Evolutionary conservation across 2,113 vertebrate genomes (phyloP), one percentile per base, ranked within the genome.

Genomic region (Scopus umbretta): DNA sequence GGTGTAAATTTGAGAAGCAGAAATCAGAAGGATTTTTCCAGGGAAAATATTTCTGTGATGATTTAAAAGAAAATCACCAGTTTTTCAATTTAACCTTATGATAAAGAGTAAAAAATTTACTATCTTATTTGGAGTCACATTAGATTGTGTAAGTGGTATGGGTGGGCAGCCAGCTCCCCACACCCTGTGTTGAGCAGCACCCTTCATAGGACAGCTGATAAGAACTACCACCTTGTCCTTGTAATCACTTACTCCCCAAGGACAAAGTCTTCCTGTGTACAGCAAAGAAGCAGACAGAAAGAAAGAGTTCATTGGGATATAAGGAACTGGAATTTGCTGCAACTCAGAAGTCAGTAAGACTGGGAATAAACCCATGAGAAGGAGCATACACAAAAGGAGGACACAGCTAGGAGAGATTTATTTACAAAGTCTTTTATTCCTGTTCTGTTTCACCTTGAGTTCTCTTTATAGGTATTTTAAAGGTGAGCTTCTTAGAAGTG

Each of bases 361-460:
- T 47, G 8, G 7, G 29, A 88, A 66, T 32, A 78, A 80, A 40
- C 16, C 13, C 0, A 0, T 42, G 32, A 49, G 30, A 86, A 43
- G 10, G 47, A 75, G 59, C 2, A 4, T 4, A 16, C 7, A 50
- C n/a, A 79, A 52, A 75, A 52, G 34, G 61, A 27, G 23, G 67
- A 43, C 7, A 32, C 18, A 55, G 5, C 38, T 17, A 5, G 34
- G 66, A 73, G 49, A 68, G 14, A 38, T 14, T 43, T 52, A 58
- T 68, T 49, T 82, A 75, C 58, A 25, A 59, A 40, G 58, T 34
- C 52, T 79, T 80, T 80, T 89, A 53, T 80, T 88, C 43, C 11
- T 70, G 16, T 76, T 92, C 45, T 61, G 7, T 68, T 93, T 90
- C 67, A 88, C 71, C 72, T 86, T 94, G 82, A 88, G 30, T 22